Conservation (phyloP, 2,113 vertebrate genomes). For the Dermatemys mawii region DNA sequence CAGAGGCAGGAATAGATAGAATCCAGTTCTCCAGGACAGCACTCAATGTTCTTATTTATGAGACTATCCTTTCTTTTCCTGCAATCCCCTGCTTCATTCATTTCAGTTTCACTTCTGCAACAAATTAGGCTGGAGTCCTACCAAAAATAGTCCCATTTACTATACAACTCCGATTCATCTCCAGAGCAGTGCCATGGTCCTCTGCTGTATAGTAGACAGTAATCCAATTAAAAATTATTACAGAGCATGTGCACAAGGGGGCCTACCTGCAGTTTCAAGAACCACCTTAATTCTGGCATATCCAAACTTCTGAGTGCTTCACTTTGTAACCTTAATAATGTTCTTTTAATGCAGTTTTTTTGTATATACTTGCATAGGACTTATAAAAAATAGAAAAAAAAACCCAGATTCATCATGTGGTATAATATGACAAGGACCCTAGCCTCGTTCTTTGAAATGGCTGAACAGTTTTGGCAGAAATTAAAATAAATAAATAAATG, state of each 20-base stretch:
- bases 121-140: too few relatives aligned
- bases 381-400: not conserved
- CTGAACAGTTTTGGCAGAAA: too few relatives aligned
- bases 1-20: too few relatives aligned
- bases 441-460: too few relatives aligned
- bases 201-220: not conserved
- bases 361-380: not conserved
- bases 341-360: not conserved
- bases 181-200: not conserved
- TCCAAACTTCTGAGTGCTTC: not conserved
- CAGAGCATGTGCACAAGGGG: not conserved
- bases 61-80: too few relatives aligned
- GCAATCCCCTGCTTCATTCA: too few relatives aligned
- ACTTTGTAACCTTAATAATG: not conserved
- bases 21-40: too few relatives aligned
- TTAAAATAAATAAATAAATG: not conserved
- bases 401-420: not conserved
- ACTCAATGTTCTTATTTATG: too few relatives aligned
- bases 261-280: not conserved
- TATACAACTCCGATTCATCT: not conserved
- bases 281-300: not conserved
- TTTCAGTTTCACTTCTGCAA: too few relatives aligned
- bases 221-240: slow-evolving; percentile 8
- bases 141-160: not conserved
- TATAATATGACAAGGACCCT: not conserved